phyloP scores from a whole-genome alignment of 2,113 vertebrate genomes.

The Neolamprologus sp. region DNA sequence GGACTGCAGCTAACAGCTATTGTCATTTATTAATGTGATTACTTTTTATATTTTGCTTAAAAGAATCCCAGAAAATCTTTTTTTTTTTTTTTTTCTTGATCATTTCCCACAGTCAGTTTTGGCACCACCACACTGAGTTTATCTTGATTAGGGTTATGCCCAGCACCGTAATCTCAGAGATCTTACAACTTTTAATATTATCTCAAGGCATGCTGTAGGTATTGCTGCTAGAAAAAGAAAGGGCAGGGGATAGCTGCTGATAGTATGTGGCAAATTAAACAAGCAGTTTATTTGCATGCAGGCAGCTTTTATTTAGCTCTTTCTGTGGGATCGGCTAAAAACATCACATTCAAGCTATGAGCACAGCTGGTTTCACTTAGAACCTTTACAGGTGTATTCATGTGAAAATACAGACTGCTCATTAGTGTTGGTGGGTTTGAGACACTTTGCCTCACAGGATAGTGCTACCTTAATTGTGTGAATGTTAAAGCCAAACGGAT shows the following conservation, averaged over 20 bases:
- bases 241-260: not conserved
- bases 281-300: not conserved
- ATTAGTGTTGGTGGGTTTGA: not conserved
- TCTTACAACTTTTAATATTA: not conserved
- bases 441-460: not conserved
- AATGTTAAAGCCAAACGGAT: not conserved
- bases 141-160: not conserved
- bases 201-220: not conserved
- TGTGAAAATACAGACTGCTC: not conserved
- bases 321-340: not conserved
- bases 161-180: not conserved
- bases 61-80: not conserved
- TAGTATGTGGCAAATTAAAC: not conserved
- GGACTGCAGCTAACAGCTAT: not conserved
- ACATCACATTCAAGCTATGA: not conserved
- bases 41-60: not conserved
- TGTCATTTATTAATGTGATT: not conserved
- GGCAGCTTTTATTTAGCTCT: not conserved
- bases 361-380: not conserved
- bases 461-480: not conserved
- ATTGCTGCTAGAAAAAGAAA: not conserved
- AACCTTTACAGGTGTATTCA: not conserved
- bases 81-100: not conserved
- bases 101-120: not conserved
- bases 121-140: not conserved